Evolutionary conservation across 2,797 vertebrate species (phyloP), one percentile per base, ranked within the genome.

Genomic region (Chaunax sp.): DNA sequence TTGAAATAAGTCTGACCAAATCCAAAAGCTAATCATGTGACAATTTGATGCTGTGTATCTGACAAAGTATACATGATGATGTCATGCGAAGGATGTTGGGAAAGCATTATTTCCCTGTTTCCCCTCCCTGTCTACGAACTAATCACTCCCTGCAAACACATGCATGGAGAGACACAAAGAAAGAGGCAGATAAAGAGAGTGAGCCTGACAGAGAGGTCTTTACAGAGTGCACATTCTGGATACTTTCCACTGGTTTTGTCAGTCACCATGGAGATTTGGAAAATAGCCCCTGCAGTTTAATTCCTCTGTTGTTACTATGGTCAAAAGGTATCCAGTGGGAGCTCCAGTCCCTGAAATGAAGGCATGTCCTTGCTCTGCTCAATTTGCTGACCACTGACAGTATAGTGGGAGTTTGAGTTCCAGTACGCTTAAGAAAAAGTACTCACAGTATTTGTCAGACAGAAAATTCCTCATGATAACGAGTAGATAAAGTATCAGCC

Each of bases 211-310:
- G 81, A 57, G 58, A 69, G 68, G 69, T 73, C 70, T 87, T 84
- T 83, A 53, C 73, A 80, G 77, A 83, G 65, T 82, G 73, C 46
- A 64, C 72, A 45, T 67, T 81, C 78, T 92, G 91, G 89, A 90
- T 62, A 41, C 78, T 81, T 84, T 93, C 90, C 89, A 92, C 88
- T 74, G 80, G 77, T 76, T 86, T 82, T 77, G 83, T 81, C 76
- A 60, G 87, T 91, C 58, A 64, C 87, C 66, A 91, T 89, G 85
- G 91, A 75, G 85, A 93, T 81, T 72, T 82, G 79, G 84, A 87
- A 89, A 88, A 89, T n/a, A 77, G 81, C 75, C 75, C 66, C 74
- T 56, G 71, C 75, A 72, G 69, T 76, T 78, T 83, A 84, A 90
- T 84, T 86, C 82, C 72, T 82, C 73, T 79, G 77, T 75, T 82